Conservation (phyloP, 2,797 vertebrate species). For the Carapus acus region DNA sequence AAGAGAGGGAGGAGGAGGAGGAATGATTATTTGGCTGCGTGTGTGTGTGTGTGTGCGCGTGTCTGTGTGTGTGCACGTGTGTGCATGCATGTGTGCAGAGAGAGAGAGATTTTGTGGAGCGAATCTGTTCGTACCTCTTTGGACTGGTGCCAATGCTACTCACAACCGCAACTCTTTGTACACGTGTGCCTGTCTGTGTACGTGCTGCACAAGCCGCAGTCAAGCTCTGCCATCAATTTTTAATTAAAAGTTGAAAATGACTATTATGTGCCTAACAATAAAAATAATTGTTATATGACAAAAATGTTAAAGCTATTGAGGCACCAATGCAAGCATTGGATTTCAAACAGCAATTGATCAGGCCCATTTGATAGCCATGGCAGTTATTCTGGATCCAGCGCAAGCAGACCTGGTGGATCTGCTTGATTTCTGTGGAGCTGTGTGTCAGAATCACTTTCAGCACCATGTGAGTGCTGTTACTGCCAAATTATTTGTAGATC, state of each 20-base stretch:
- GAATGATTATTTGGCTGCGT: slow-evolving; percentile 19
- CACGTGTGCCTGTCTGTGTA: slow-evolving; percentile 15
- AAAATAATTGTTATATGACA: no score
- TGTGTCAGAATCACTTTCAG: no score
- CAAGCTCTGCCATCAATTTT: slow-evolving; percentile 53
- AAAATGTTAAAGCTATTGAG: no score
- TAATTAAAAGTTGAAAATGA: slow-evolving; percentile 45
- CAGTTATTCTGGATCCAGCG: no score
- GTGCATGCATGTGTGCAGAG: slow-evolving; percentile 24
- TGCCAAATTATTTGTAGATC: no score
- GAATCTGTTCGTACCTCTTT: slow-evolving; percentile 63
- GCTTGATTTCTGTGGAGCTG: no score
- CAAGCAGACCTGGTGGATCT: no score
- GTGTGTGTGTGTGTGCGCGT: slow-evolving; percentile 12
- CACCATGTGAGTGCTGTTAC: no score
- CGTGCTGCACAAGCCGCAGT: slow-evolving; percentile 25
- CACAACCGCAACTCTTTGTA: slow-evolving; percentile 13
- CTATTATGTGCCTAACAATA: no score
- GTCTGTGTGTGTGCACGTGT: slow-evolving; percentile 5
- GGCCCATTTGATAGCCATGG: no score
- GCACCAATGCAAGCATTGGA: no score
- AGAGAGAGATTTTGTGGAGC: slow-evolving; percentile 46
- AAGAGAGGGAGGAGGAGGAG: slow-evolving; percentile 47
- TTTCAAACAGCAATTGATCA: no score
- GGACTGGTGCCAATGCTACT: slow-evolving; percentile 48